A percentile compares a stretch with the other conserved stretches of the same genome.
Evolutionary conservation across 2,113 vertebrate genomes (phyloP).

Genomic region (Lagopus leucura): DNA sequence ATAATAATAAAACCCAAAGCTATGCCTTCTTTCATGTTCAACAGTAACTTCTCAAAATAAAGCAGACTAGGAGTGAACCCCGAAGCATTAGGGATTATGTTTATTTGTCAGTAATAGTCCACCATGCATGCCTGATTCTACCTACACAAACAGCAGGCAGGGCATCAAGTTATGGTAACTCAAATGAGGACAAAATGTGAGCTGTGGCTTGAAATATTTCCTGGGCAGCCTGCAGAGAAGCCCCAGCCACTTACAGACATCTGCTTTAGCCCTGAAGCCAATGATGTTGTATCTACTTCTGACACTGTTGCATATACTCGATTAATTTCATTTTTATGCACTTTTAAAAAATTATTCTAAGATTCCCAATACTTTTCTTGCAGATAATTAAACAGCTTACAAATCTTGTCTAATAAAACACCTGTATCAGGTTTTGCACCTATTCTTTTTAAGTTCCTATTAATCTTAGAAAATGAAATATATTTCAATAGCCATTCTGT

Average conservation of each 20-base stretch:
- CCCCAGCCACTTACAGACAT: neutral
- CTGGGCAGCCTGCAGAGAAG: neutral
- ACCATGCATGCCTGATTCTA: neutral
- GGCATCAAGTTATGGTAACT: neutral
- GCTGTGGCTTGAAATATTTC: neutral
- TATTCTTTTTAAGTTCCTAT: neutral
- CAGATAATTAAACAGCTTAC: neutral
- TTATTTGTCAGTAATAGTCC: neutral
- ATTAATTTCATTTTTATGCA: neutral
- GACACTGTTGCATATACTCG: neutral
- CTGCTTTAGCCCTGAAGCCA: neutral
- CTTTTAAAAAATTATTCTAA: neutral
- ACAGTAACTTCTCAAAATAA: neutral
- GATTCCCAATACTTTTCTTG: neutral
- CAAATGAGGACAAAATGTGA: neutral
- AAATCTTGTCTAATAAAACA: neutral
- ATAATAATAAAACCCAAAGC: rapidly evolving
- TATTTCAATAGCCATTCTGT: neutral
- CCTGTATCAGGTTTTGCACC: neutral
- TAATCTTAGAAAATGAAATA: slow-evolving; percentile 10
- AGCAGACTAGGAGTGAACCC: neutral
- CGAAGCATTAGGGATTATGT: neutral
- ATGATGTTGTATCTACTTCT: neutral
- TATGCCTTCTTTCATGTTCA: neutral
- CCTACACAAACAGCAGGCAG: neutral